Evolutionary conservation across 2,113 vertebrate species (phyloP).

Genomic region (Campylomormyrus tamandua): DNA sequence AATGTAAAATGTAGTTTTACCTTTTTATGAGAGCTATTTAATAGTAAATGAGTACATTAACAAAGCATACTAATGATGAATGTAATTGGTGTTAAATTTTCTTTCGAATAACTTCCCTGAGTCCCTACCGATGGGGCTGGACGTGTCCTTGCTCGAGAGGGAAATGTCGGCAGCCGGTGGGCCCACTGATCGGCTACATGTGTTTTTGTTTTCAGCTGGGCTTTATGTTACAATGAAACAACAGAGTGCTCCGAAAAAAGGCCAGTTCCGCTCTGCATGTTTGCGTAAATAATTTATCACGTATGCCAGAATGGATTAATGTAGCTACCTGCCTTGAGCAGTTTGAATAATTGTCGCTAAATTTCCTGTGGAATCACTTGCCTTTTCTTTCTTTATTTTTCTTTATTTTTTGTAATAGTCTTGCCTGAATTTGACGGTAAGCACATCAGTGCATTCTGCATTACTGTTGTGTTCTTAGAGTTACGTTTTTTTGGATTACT

Average conservation of each 20-base stretch:
- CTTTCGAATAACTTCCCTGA: constrained; percentile 30
- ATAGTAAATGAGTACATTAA: constrained; percentile 68
- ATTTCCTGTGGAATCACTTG: background rate
- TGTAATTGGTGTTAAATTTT: constrained; percentile 59
- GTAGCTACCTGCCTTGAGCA: constrained; percentile 7
- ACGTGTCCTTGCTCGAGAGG: constrained; percentile 19
- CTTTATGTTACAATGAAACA: background rate
- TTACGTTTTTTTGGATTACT: background rate
- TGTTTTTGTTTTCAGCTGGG: background rate
- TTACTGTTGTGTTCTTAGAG: background rate
- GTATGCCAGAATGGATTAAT: constrained; percentile 27
- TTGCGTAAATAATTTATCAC: constrained; percentile 35
- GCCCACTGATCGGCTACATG: background rate
- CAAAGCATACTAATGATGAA: constrained; percentile 62
- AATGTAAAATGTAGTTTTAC: constrained; percentile 34
- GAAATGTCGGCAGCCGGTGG: constrained; percentile 23
- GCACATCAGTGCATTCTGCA: background rate
- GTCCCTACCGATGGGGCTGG: background rate
- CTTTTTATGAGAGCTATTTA: constrained; percentile 35
- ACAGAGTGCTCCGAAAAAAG: background rate
- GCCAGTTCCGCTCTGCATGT: background rate
- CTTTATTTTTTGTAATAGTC: constrained; percentile 24
- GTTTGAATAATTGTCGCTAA: background rate
- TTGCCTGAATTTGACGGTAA: background rate
- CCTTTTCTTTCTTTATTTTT: constrained; percentile 33